Percentiles rank a stretch among this genome's conserved stretches.
These are phyloP conservation scores for Chrysogorgia sp. DNA, from an alignment of 92 coral and sea anemone genomes.

Conservation along the genomic window DNA sequence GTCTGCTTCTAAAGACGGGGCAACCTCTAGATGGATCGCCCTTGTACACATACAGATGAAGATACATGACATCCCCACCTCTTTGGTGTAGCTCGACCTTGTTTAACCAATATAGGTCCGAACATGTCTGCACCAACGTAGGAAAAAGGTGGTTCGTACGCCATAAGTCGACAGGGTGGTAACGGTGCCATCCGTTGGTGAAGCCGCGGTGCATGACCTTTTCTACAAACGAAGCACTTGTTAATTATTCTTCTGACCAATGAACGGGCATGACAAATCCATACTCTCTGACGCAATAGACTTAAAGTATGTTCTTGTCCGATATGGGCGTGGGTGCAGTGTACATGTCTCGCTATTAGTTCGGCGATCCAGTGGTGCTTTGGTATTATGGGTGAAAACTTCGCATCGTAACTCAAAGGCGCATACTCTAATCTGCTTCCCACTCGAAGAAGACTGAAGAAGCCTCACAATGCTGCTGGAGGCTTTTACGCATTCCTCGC, in stretches of 20 bases:
- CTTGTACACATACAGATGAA: slow-evolving; percentile 18
- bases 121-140: slow-evolving; percentile 51
- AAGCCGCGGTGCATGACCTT: not conserved
- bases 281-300: slow-evolving; percentile 13
- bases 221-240: slow-evolving; percentile 8
- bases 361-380: too few relatives aligned
- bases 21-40: slow-evolving; percentile 26
- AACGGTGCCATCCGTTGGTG: not conserved
- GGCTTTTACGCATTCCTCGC: too few relatives aligned
- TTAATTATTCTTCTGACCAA: slow-evolving; percentile 10
- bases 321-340: too few relatives aligned
- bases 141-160: slow-evolving; percentile 34
- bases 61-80: slow-evolving; percentile 29
- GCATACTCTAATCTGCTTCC: too few relatives aligned
- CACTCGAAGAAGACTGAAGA: too few relatives aligned
- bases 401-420: too few relatives aligned
- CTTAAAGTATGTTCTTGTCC: slow-evolving; percentile 18
- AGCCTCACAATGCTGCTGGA: too few relatives aligned
- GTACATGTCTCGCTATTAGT: too few relatives aligned
- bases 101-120: slow-evolving; percentile 52
- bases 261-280: slow-evolving; percentile 28
- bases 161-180: too few relatives aligned
- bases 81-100: slow-evolving; percentile 53
- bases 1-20: slow-evolving; percentile 11
- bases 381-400: slow-evolving; percentile 16